Evolutionary conservation across 2,113 vertebrate species (phyloP), one percentile per base, ranked within the genome.

Genomic region (Colius striatus): DNA sequence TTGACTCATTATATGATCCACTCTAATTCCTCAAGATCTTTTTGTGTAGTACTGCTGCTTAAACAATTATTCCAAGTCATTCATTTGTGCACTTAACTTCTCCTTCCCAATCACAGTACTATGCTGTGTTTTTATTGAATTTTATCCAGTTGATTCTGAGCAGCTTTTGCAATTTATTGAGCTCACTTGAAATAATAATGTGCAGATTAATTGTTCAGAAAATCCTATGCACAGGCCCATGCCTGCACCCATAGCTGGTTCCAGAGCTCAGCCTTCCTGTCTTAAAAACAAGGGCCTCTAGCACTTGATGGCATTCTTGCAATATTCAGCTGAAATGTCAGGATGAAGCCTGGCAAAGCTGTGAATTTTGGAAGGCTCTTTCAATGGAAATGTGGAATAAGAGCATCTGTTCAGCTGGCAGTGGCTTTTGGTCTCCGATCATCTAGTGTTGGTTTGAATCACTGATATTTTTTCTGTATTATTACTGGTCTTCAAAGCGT

Each of bases 361-460:
- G 76, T 75, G 86, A 67, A 53, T 90, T 97, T 96, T 93, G 91
- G 86, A 94, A 93, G 76, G 66, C 34, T 87, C 27, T 93, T 89
- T 75, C 88, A 75, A 10, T 74, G 50, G 81, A 81, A 91, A 91
- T 92, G 78, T 16, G 86, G 82, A 74, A 87, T 73, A 62, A 91
- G 94, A 97, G 90, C 94, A 95, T 96, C 96, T 95, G 96, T 94
- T 96, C 83, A 90, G 86, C 92, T 96, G 95, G 95, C 95, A 93
- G 76, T 87, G 95, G 68, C 86, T 94, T 95, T 96, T 96, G 90
- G 90, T 94, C 85, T 87, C 83, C 0, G 1, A 90, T 90, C 75
- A 58, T 88, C n/a, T 87, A 76, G 61, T 0, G 0, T 22, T 77
- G 50, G 36, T 87, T 90, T 89, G 68, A 88, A 88, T 90, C 77